Conservation (phyloP, 2,797 vertebrate genomes). For the Rhinophrynus dorsalis region DNA sequence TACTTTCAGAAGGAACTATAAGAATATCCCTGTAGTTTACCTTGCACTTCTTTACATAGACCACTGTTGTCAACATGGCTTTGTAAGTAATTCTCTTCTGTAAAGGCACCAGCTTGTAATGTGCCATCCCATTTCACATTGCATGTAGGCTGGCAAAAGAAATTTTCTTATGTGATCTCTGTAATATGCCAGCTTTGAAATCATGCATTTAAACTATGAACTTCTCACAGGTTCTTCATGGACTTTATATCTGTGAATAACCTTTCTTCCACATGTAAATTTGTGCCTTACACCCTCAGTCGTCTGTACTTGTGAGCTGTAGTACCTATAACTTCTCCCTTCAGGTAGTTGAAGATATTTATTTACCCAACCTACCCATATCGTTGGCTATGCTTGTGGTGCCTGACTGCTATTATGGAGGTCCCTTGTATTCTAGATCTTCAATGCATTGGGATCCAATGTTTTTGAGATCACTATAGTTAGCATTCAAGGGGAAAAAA, state of each 20-base stretch:
- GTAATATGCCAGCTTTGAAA: slow-evolving; percentile 69
- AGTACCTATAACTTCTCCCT: slow-evolving; percentile 63
- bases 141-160: slow-evolving; percentile 81
- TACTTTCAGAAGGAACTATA: slow-evolving; percentile 60
- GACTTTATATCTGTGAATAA: slow-evolving; percentile 78
- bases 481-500: no score
- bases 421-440: no score
- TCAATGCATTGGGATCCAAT: no score
- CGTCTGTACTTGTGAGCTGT: slow-evolving; percentile 93
- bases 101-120: slow-evolving; percentile 78
- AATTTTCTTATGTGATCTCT: slow-evolving; percentile 70
- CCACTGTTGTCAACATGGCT: slow-evolving; percentile 71
- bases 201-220: slow-evolving; percentile 70
- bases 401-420: slow-evolving; percentile 56
- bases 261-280: slow-evolving; percentile 98
- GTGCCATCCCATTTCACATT: slow-evolving; percentile 84
- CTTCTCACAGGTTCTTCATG: slow-evolving; percentile 73
- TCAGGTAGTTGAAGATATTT: slow-evolving; percentile 70
- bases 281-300: slow-evolving; percentile 99
- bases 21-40: slow-evolving; percentile 66
- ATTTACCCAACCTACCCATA: slow-evolving; percentile 58
- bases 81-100: slow-evolving; percentile 75
- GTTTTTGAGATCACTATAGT: no score
- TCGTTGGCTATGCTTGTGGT: slow-evolving; percentile 42
- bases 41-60: slow-evolving; percentile 64